A percentile compares a stretch with the other conserved stretches of the same genome.
phyloP scores from a whole-genome alignment of 2,888 invertebrate genomes.

The Dasypolia templi region DNA sequence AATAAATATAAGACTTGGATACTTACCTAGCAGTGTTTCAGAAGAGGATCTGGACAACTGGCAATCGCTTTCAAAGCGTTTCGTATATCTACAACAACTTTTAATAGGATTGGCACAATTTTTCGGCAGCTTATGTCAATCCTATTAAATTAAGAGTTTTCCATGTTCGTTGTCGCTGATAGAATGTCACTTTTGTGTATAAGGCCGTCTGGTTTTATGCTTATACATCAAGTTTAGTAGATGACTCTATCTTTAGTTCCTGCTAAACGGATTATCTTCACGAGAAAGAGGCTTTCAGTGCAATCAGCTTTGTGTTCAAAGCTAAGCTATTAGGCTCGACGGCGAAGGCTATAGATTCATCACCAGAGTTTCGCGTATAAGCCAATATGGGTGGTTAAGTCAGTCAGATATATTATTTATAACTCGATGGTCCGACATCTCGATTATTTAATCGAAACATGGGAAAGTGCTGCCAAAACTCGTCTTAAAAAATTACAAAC shows the following conservation, averaged over 20 bases:
- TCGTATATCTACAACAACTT: no score
- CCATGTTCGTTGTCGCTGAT: background rate
- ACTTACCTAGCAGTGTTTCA: no score
- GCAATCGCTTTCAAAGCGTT: no score
- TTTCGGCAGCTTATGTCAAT: background rate
- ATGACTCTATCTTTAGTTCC: background rate
- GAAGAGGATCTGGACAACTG: no score
- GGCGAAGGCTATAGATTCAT: background rate
- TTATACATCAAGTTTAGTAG: background rate
- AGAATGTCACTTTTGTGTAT: no score
- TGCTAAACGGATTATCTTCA: constrained; percentile 3
- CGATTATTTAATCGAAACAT: no score
- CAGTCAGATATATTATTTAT: no score
- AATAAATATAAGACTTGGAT: no score
- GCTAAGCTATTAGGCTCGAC: background rate
- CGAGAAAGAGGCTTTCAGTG: background rate
- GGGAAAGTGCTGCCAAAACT: no score
- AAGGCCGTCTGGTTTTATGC: background rate
- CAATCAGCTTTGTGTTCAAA: background rate
- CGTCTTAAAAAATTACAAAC: no score
- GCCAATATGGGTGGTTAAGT: background rate
- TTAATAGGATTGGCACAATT: no score
- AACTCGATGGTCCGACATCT: no score
- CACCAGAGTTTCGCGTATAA: background rate
- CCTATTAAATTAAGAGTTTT: background rate